A percentile compares a stretch with the other conserved stretches of the same genome.
Conservation (phyloP, 2,797 vertebrate genomes). For the Microchirus variegatus region DNA sequence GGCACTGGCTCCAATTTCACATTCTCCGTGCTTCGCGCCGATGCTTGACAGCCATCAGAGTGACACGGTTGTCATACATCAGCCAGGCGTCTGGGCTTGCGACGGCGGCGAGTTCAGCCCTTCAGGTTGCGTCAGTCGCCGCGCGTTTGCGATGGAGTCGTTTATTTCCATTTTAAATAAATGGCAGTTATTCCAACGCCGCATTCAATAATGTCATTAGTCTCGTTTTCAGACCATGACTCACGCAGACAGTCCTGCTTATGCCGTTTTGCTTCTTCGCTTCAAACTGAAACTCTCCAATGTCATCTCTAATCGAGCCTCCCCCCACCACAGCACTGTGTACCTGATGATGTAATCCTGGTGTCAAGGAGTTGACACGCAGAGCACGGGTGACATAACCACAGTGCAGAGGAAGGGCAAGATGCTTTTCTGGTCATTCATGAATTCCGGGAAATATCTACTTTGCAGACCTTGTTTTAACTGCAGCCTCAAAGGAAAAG, state of each 20-base stretch:
- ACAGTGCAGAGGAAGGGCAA: slow-evolving; percentile 24
- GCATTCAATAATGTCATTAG: too few relatives aligned
- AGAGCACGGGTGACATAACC: slow-evolving; percentile 57
- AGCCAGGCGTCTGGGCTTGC: slow-evolving; percentile 27
- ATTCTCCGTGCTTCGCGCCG: slow-evolving; percentile 38
- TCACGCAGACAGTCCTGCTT: slow-evolving; percentile 29
- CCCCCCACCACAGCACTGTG: slow-evolving; percentile 25
- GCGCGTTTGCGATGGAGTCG: too few relatives aligned
- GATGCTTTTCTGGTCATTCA: slow-evolving; percentile 14
- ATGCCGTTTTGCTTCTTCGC: slow-evolving; percentile 15
- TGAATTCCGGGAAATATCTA: slow-evolving; percentile 11
- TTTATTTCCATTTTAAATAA: too few relatives aligned
- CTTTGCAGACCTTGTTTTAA: slow-evolving; percentile 6
- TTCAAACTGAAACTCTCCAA: not conserved
- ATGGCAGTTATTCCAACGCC: too few relatives aligned
- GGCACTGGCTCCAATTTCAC: slow-evolving; percentile 55
- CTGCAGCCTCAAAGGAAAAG: slow-evolving; percentile 6
- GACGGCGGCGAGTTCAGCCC: slow-evolving; percentile 13
- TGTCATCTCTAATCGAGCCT: slow-evolving; percentile 25
- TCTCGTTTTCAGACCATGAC: slow-evolving; percentile 11
- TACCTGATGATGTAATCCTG: slow-evolving; percentile 60
- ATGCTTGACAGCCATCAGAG: slow-evolving; percentile 54
- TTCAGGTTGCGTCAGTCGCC: too few relatives aligned
- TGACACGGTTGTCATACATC: slow-evolving; percentile 43
- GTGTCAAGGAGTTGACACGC: slow-evolving; percentile 36